phyloP scores from a whole-genome alignment of 2,113 vertebrate genomes.

The Oncorhynchus tshawytscha region DNA sequence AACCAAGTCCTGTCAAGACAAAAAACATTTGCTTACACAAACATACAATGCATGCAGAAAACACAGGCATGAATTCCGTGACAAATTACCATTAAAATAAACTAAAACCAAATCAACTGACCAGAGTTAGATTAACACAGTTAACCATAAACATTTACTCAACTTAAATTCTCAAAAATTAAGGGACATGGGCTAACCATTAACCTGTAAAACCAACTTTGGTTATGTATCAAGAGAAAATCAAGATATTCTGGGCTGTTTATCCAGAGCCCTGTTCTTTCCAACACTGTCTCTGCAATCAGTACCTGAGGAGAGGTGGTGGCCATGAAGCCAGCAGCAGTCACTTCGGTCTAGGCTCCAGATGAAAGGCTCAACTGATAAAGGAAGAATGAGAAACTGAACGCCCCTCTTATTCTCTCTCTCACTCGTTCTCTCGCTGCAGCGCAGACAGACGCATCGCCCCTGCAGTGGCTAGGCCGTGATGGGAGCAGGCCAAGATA shows the following conservation, averaged over 20 bases:
- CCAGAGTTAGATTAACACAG: not conserved
- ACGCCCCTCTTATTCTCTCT: constrained; percentile 6
- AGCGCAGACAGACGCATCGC: constrained; percentile 67
- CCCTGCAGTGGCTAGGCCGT: constrained; percentile 65
- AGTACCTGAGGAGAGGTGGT: not conserved
- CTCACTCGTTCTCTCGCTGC: constrained; percentile 10
- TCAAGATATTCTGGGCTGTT: constrained; percentile 11
- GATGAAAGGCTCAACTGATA: not conserved
- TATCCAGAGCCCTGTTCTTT: not conserved
- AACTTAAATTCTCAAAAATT: not conserved
- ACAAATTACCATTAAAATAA: not conserved
- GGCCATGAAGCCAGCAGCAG: not conserved
- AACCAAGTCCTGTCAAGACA: not conserved
- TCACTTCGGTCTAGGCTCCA: not conserved
- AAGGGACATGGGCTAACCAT: not conserved
- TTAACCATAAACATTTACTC: not conserved
- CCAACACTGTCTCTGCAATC: not conserved
- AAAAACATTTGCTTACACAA: not conserved
- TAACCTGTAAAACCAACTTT: constrained; percentile 5
- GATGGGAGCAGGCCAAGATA: constrained; percentile 54
- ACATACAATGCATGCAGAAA: constrained; percentile 1
- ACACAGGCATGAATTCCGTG: not conserved
- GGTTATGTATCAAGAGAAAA: constrained; percentile 7
- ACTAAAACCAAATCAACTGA: not conserved
- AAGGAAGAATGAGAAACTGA: not conserved